A percentile compares a stretch with the other conserved stretches of the same genome.
These are phyloP conservation scores for Abrostola triplasia DNA, from an alignment of 2,888 invertebrate genomes.

Conservation along the genomic window DNA sequence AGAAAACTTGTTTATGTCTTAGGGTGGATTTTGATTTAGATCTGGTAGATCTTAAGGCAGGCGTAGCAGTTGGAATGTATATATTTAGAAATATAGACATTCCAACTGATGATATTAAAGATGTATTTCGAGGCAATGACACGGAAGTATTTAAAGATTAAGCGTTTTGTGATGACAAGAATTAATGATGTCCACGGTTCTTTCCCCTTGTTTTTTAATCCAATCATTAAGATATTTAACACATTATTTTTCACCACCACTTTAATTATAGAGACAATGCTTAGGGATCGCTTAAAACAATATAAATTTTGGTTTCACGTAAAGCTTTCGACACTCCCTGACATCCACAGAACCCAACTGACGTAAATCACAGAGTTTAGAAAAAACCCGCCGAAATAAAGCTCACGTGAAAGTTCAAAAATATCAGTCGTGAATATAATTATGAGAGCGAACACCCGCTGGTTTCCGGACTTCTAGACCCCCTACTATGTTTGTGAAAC, in stretches of 20 bases:
- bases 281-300: conserved; percentile 79
- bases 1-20: neutral
- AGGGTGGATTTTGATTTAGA: neutral
- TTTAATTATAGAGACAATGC: conserved; percentile 67
- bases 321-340: conserved; percentile 83
- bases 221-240: conserved; percentile 31
- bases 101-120: too few relatives aligned
- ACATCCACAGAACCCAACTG: conserved; percentile 80
- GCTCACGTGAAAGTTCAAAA: conserved; percentile 87
- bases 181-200: too few relatives aligned
- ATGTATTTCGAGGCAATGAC: too few relatives aligned
- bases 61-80: too few relatives aligned
- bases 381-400: conserved; percentile 83
- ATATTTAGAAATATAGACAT: too few relatives aligned
- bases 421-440: conserved; percentile 87
- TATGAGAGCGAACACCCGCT: conserved; percentile 85
- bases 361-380: conserved; percentile 86
- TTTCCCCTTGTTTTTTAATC: neutral
- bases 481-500: conserved; percentile 69
- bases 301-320: conserved; percentile 79
- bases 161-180: too few relatives aligned
- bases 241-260: conserved; percentile 48
- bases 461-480: conserved; percentile 77
- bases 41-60: neutral
- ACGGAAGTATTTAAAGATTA: too few relatives aligned